A percentile compares a stretch with the other conserved stretches of the same genome.
Conservation (phyloP, 1,140 invertebrate species). For the Vanessa atalanta region DNA sequence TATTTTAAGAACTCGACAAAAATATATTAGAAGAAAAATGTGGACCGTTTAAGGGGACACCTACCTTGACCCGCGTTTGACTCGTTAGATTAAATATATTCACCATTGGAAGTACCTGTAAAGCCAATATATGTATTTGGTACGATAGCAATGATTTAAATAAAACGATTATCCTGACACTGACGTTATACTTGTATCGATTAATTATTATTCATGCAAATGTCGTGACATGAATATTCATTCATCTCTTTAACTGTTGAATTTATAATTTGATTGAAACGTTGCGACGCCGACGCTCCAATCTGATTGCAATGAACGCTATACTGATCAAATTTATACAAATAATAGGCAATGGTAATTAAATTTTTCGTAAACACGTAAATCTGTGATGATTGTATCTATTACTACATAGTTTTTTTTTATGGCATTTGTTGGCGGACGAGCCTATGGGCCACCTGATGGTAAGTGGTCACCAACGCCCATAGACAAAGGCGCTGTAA, state of each 20-base stretch:
- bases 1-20: no score
- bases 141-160: constrained; percentile 28
- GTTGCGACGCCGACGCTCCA: constrained; percentile 25
- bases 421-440: no score
- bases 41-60: neutral
- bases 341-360: neutral
- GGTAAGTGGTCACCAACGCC: no score
- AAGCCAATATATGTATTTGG: constrained; percentile 1
- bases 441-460: no score
- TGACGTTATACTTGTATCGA: constrained; percentile 57
- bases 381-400: no score
- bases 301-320: neutral
- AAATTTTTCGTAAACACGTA: neutral
- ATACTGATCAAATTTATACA: neutral
- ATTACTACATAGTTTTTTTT: no score
- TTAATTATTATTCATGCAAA: constrained; percentile 68
- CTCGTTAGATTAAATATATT: neutral
- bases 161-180: constrained; percentile 53
- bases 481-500: no score
- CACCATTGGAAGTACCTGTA: neutral
- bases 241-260: constrained; percentile 39
- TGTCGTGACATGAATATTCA: constrained; percentile 63
- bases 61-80: neutral
- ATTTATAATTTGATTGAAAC: constrained; percentile 44
- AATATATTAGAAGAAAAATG: neutral